These are phyloP conservation scores for Stegodyphus mimosarum DNA, from an alignment of 1,140 invertebrate species.

Conservation along the genomic window DNA sequence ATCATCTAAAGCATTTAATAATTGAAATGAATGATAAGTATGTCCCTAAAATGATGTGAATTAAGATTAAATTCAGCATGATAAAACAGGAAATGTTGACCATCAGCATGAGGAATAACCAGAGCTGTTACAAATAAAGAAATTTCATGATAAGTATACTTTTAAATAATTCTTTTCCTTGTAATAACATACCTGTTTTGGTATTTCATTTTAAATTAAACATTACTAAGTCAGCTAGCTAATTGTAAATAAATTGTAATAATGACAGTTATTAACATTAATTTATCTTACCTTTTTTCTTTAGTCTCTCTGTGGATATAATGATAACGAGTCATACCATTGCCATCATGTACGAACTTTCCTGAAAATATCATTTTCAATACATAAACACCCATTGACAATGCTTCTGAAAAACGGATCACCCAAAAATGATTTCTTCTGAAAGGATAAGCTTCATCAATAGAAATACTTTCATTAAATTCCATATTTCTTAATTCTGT, in stretches of 20 bases:
- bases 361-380: slow-evolving; percentile 69
- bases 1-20: too few relatives aligned
- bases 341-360: slow-evolving; percentile 25
- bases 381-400: slow-evolving; percentile 73
- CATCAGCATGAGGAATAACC: too few relatives aligned
- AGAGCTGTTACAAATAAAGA: not conserved
- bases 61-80: too few relatives aligned
- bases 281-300: slow-evolving; percentile 9
- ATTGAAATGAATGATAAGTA: too few relatives aligned
- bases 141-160: not conserved
- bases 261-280: not conserved
- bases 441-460: slow-evolving; percentile 70
- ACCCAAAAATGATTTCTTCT: slow-evolving; percentile 77
- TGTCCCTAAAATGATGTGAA: too few relatives aligned
- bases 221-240: too few relatives aligned
- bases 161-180: not conserved
- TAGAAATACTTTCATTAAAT: slow-evolving; percentile 27
- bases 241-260: too few relatives aligned
- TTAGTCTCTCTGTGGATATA: slow-evolving; percentile 11
- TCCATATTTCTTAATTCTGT: slow-evolving; percentile 59
- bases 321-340: slow-evolving; percentile 4
- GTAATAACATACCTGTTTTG: not conserved
- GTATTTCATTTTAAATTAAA: too few relatives aligned
- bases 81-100: too few relatives aligned
- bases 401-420: slow-evolving; percentile 71